Conservation (phyloP, 2,797 vertebrate genomes). For the Sphaeramia orbicularis region DNA sequence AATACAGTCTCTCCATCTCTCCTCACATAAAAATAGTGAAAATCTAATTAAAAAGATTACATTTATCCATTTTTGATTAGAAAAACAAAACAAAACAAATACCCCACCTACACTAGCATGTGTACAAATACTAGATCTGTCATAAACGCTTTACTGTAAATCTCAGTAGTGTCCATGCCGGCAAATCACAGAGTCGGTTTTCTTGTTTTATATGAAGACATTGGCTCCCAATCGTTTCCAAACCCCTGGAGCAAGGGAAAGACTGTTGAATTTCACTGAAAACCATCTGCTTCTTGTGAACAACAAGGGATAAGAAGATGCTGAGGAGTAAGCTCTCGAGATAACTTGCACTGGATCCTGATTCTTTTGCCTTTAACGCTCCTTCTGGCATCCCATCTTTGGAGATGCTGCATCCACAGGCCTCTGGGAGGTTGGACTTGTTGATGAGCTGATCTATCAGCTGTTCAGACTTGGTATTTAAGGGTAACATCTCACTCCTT, state of each 20-base stretch:
- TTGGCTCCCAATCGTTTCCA: slow-evolving; percentile 65
- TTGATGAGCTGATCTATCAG: slow-evolving; percentile 79
- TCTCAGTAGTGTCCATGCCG: slow-evolving; percentile 24
- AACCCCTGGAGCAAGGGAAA: slow-evolving; percentile 76
- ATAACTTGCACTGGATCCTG: slow-evolving; percentile 72
- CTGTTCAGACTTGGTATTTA: slow-evolving; percentile 36
- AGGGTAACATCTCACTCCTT: slow-evolving; percentile 9
- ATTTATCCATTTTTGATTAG: too few relatives aligned
- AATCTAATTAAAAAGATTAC: too few relatives aligned
- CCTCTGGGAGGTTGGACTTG: slow-evolving; percentile 86
- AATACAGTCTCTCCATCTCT: too few relatives aligned
- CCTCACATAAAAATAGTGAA: too few relatives aligned
- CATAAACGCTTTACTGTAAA: background rate
- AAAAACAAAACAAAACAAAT: too few relatives aligned
- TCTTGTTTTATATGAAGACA: slow-evolving; percentile 65
- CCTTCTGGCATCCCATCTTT: slow-evolving; percentile 74
- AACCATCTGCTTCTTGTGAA: slow-evolving; percentile 78
- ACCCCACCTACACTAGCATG: too few relatives aligned
- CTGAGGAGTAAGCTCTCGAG: slow-evolving; percentile 74
- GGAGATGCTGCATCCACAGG: slow-evolving; percentile 70
- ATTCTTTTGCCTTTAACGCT: slow-evolving; percentile 78
- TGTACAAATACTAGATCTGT: too few relatives aligned
- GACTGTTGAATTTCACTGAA: slow-evolving; percentile 73
- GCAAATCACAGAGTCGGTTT: slow-evolving; percentile 45
- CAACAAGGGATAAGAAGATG: slow-evolving; percentile 74